Evolutionary conservation across 1,140 invertebrate species (phyloP).

Genomic region (Pteromalus puparum): DNA sequence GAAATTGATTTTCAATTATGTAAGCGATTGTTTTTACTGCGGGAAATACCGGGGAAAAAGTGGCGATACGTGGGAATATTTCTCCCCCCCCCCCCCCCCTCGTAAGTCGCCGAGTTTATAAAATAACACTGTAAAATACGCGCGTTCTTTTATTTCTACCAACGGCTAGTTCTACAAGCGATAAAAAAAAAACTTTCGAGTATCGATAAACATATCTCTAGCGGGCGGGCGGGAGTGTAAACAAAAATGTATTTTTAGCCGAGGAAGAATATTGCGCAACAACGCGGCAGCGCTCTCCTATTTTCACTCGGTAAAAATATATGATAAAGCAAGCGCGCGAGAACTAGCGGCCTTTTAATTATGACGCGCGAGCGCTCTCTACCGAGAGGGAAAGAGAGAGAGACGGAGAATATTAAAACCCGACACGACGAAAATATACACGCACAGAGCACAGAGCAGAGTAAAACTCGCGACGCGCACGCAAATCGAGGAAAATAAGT

Average conservation of each 20-base stretch:
- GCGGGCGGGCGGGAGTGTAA: background rate
- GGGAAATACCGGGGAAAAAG: too few species aligned
- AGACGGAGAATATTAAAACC: background rate
- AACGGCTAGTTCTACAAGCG: background rate
- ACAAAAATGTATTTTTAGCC: constrained; percentile 19
- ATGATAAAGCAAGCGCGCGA: constrained; percentile 35
- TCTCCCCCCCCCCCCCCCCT: too few species aligned
- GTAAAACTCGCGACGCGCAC: background rate
- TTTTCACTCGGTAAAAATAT: constrained; percentile 35
- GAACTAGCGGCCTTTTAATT: constrained; percentile 38
- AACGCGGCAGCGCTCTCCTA: constrained; percentile 12
- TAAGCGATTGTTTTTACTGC: background rate
- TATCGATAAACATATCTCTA: background rate
- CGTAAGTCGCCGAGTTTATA: background rate
- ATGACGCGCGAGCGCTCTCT: constrained; percentile 38
- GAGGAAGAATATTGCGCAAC: constrained; percentile 5
- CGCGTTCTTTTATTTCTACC: background rate
- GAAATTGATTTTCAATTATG: background rate
- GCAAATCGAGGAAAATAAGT: constrained; percentile 5
- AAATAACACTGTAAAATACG: too few species aligned
- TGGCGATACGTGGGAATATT: too few species aligned
- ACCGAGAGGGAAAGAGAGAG: background rate
- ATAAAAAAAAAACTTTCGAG: background rate
- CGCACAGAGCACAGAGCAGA: too few species aligned
- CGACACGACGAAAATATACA: background rate